Evolutionary conservation across 2,797 vertebrate genomes (phyloP).

Genomic region (Nannoperca australis): DNA sequence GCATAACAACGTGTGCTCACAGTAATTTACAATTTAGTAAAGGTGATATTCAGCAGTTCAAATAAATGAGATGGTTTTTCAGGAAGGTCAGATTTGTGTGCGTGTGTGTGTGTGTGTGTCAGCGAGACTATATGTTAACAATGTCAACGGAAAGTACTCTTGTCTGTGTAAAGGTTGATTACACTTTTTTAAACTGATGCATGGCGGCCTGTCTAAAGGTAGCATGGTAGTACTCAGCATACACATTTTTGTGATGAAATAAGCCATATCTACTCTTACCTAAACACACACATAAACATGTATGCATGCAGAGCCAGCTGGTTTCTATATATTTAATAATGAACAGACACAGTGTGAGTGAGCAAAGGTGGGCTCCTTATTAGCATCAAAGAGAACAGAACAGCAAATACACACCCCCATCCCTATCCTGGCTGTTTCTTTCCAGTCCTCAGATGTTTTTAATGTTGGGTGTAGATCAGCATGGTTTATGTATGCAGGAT

Average conservation of each 20-base stretch:
- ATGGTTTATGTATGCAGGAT: conserved; percentile 49
- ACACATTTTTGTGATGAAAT: conserved; percentile 27
- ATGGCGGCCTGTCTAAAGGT: conserved; percentile 24
- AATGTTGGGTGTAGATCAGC: conserved; percentile 40
- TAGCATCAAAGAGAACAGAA: conserved; percentile 63
- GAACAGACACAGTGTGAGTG: conserved; percentile 37
- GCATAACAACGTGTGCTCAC: not conserved
- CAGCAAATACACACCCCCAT: conserved; percentile 17
- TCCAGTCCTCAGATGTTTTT: conserved; percentile 57
- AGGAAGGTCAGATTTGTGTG: not conserved
- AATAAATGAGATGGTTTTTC: not conserved
- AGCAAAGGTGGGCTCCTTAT: conserved; percentile 58
- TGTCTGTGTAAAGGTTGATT: conserved; percentile 54
- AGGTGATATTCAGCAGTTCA: conserved; percentile 1
- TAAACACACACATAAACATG: not conserved
- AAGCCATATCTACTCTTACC: not conserved
- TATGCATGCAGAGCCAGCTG: conserved; percentile 30
- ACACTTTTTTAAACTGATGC: conserved; percentile 24
- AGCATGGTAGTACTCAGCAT: conserved; percentile 18
- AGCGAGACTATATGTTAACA: conserved; percentile 40
- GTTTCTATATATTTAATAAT: conserved; percentile 46
- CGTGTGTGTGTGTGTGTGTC: conserved; percentile 9
- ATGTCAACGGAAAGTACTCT: conserved; percentile 33
- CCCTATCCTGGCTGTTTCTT: conserved; percentile 24
- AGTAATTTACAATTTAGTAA: not conserved